Base-by-base conservation (phyloP, 2,888 invertebrate genomes). In the Lypha dubia region DNA sequence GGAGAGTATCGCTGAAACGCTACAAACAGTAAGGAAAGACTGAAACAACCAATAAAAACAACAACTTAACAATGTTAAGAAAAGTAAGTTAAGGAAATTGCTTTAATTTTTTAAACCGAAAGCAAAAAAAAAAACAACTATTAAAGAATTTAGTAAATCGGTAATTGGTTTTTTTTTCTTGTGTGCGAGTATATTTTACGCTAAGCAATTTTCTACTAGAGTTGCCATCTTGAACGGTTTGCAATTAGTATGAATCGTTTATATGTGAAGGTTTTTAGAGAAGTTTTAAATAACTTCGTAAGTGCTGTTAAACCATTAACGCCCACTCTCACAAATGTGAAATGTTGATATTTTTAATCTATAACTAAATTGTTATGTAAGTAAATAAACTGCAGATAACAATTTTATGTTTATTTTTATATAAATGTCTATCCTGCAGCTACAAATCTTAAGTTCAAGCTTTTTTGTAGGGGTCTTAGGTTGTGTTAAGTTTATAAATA, bases 21-120 rank as follows among this genome's bases (percentile, higher is more conserved):
- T 41, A 65, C 38, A 60, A 38, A 71, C 38, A 49, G 11, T 53
- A 24, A 56, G 46, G 22, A 51, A 63, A 53, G 35, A 68, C 17
- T 20, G 13, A 41, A 51, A 58, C 67, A 60, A 38, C 24, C 28
- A 63, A 75, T n/a, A 49, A 83, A 73, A n/a, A n/a, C n/a, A n/a
- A 73, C 68, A 73, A 84, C 80, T 84, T 53, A 60, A 67, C 44
- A 68, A 73, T 73, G 84, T 80, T 84, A 76, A 79, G 71, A 76
- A 84, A 84, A 84, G 67, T 84, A 76, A 84, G 84, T 84, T 84
- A 77, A 84, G 84, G 81, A 84, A 84, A 84, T 84, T 81, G 81
- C 81, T 81, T 77, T 74, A 81, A 81, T 84, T 81, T 81, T 81
- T 84, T 84, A 81, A 63, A 73, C 68, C 32, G 68, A 73, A 60